phyloP scores from a whole-genome alignment of 2,113 vertebrate genomes.

The Nanorana parkeri region DNA sequence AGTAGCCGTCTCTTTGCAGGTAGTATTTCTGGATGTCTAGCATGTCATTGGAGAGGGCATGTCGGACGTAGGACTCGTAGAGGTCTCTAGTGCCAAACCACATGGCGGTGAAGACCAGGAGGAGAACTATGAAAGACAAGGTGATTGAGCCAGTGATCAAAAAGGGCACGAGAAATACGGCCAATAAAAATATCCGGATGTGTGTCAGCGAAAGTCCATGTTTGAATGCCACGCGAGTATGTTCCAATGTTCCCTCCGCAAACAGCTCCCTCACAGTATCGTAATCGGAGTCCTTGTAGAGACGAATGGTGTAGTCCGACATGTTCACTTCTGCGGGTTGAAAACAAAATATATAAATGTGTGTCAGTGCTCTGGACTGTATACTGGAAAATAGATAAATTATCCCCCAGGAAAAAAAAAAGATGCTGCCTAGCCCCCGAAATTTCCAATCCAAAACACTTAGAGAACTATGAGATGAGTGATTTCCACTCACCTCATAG shows the following conservation, averaged over 20 bases:
- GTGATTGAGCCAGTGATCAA: conserved; percentile 41
- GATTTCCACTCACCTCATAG: no score
- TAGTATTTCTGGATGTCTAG: conserved; percentile 60
- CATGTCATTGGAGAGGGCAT: conserved; percentile 39
- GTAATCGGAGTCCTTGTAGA: conserved; percentile 51
- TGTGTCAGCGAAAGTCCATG: conserved; percentile 17
- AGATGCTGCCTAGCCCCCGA: no score
- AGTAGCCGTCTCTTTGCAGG: conserved; percentile 47
- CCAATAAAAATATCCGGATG: conserved; percentile 2
- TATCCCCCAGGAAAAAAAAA: no score
- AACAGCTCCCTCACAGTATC: background rate
- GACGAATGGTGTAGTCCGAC: conserved; percentile 53
- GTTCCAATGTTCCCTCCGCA: background rate
- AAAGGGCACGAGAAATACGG: background rate
- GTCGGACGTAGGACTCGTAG: accelerated
- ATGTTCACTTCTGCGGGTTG: conserved; percentile 25
- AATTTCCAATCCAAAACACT: no score
- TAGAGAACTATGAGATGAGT: no score
- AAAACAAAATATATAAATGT: no score
- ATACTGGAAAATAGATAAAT: no score
- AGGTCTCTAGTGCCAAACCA: conserved; percentile 19
- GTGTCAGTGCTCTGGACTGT: no score
- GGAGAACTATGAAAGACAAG: background rate
- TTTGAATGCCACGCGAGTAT: background rate
- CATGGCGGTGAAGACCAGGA: background rate